Evolutionary conservation across 2,113 vertebrate species (phyloP).

Genomic region (Cathartes aura): DNA sequence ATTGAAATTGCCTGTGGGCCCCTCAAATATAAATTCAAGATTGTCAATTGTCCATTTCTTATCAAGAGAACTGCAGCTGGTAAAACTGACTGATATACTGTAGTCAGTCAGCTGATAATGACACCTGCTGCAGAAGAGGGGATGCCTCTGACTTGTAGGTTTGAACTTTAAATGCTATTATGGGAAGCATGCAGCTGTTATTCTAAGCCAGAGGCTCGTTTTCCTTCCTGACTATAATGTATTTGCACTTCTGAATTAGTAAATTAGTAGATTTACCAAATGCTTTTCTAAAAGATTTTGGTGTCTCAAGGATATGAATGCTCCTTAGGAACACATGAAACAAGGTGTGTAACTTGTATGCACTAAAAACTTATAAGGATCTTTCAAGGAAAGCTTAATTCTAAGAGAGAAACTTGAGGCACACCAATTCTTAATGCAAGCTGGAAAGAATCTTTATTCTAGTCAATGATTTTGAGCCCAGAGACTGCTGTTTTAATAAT

Average conservation of each 20-base stretch:
- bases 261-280: neutral
- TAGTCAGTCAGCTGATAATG: neutral
- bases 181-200: neutral
- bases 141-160: neutral
- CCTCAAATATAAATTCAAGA: neutral
- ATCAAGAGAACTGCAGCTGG: neutral
- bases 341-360: neutral
- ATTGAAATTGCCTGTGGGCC: neutral
- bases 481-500: neutral
- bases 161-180: neutral
- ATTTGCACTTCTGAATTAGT: neutral
- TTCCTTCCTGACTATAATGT: neutral
- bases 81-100: neutral
- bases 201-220: neutral
- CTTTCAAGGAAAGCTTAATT: neutral
- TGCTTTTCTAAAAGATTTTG: neutral
- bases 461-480: neutral
- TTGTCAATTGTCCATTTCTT: neutral
- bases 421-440: neutral
- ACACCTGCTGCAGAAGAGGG: neutral
- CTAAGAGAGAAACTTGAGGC: neutral
- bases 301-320: neutral
- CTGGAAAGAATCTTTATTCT: neutral
- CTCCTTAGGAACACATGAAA: neutral
- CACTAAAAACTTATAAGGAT: neutral